Percentiles rank a stretch among this genome's conserved stretches.
Conservation (phyloP, 2,113 vertebrate genomes). For the Heliornis fulica region DNA sequence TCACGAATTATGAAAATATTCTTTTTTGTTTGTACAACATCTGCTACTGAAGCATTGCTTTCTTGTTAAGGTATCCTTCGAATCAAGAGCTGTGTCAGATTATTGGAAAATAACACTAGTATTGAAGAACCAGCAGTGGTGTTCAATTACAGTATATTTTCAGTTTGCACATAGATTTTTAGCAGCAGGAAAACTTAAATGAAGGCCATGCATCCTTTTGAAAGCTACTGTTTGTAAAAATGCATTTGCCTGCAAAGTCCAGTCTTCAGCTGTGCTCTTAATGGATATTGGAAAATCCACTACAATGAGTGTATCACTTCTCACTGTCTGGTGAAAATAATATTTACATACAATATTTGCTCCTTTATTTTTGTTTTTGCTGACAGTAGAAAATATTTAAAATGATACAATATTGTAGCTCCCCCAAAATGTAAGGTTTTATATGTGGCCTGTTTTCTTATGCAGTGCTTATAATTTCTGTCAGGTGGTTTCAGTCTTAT, state of each 20-base stretch:
- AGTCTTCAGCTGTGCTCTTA: not conserved
- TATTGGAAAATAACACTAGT: not conserved
- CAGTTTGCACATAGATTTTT: not conserved
- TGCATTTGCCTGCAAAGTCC: not conserved
- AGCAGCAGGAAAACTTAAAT: not conserved
- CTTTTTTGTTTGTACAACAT: not conserved
- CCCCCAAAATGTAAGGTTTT: not conserved
- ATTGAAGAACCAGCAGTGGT: not conserved
- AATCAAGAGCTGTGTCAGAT: not conserved
- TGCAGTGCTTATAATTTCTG: not conserved
- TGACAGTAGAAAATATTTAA: constrained; percentile 39
- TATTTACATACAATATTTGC: constrained; percentile 1
- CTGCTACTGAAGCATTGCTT: not conserved
- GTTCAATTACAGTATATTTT: not conserved
- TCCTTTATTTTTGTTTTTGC: not conserved
- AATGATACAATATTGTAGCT: not conserved
- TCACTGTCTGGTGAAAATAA: constrained; percentile 38
- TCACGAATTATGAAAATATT: not conserved
- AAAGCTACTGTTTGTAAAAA: not conserved
- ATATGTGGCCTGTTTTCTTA: not conserved
- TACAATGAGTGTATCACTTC: constrained; percentile 3
- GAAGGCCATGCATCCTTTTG: not conserved
- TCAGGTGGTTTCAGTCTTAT: constrained; percentile 17
- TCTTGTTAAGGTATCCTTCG: not conserved
- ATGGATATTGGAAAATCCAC: not conserved